A percentile compares a stretch with the other conserved stretches of the same genome.
phyloP scores from a whole-genome alignment of 2,797 vertebrate species.

The Babyrousa celebensis region DNA sequence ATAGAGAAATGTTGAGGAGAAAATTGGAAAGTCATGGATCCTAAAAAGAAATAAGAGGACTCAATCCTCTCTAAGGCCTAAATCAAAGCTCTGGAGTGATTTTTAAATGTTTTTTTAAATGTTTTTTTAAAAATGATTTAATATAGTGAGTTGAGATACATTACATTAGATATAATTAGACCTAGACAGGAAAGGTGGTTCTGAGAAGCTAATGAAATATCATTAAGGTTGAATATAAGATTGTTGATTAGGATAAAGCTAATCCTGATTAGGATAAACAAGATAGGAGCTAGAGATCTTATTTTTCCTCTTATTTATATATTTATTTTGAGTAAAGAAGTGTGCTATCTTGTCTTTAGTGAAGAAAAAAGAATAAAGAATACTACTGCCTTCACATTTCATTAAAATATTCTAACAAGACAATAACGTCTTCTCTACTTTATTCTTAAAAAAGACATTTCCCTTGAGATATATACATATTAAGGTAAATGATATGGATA shows the following conservation, averaged over 20 bases:
- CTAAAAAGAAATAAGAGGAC: conserved; percentile 73
- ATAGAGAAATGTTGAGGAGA: conserved; percentile 73
- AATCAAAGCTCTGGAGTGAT: conserved; percentile 88
- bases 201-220: conserved; percentile 94
- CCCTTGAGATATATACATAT: conserved; percentile 65
- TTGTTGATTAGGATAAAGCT: conserved; percentile 94
- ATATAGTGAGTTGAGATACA: conserved; percentile 94
- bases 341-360: conserved; percentile 79
- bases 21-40: conserved; percentile 76
- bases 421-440: conserved; percentile 67
- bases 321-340: conserved; percentile 88
- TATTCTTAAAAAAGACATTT: conserved; percentile 72
- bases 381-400: conserved; percentile 72
- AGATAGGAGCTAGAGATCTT: conserved; percentile 90
- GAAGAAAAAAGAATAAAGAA: conserved; percentile 78
- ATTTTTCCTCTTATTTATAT: conserved; percentile 89
- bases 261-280: conserved; percentile 94
- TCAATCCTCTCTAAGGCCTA: conserved; percentile 74
- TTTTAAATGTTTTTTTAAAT: conserved; percentile 90
- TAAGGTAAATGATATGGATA: conserved; percentile 74
- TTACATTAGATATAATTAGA: conserved; percentile 95
- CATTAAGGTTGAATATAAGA: conserved; percentile 93
- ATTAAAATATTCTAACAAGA: conserved; percentile 69
- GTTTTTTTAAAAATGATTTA: conserved; percentile 90
- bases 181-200: conserved; percentile 94